Percentiles rank a stretch among this genome's conserved stretches.
phyloP scores from a whole-genome alignment of 2,113 vertebrate species.

The Anolis carolinensis region DNA sequence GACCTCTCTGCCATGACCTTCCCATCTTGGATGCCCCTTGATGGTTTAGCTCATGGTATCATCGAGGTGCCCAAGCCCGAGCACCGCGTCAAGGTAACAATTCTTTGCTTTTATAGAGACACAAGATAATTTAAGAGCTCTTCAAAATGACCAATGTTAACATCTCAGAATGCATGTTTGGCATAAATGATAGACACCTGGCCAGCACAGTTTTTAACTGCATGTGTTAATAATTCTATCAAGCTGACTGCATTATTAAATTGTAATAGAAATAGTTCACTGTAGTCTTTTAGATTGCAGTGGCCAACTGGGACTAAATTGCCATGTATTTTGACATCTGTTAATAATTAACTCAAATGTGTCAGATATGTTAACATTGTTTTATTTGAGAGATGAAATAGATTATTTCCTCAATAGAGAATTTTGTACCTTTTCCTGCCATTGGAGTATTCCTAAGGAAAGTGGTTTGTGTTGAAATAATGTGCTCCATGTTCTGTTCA shows the following conservation, averaged over 20 bases:
- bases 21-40: too few relatives aligned
- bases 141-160: background rate
- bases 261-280: background rate
- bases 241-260: background rate
- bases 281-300: background rate
- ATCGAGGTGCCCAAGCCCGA: too few relatives aligned
- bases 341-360: background rate
- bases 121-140: background rate
- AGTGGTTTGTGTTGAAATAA: background rate
- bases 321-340: background rate
- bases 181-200: background rate
- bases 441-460: background rate
- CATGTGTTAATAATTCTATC: background rate
- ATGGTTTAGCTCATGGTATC: too few relatives aligned
- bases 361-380: background rate
- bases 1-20: too few relatives aligned
- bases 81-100: too few relatives aligned
- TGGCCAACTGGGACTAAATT: background rate
- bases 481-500: background rate
- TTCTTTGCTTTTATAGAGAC: constrained; percentile 41
- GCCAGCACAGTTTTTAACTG: background rate
- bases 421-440: background rate
- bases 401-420: background rate
- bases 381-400: background rate
- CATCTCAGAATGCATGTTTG: background rate